Evolutionary conservation across 2,113 vertebrate species (phyloP), one percentile per base, ranked within the genome.

Genomic region (Octodon degus): DNA sequence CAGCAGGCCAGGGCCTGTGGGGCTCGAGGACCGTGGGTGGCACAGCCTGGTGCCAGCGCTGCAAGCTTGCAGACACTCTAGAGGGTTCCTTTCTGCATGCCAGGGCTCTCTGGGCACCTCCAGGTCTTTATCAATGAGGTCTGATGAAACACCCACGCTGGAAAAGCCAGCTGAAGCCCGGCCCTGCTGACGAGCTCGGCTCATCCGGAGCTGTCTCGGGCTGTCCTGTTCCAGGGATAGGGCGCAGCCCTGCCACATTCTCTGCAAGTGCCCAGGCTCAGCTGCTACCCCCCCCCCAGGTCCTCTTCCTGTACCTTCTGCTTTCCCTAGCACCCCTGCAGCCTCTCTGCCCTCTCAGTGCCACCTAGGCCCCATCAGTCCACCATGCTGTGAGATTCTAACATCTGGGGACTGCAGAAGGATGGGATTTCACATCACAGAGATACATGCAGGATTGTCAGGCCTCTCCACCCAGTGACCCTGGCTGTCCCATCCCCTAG

Each of bases 1-100:
- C 22, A n/a, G 47, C 24, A 68, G 81, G 60, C 24, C 8, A 62
- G 58, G 47, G 24, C 43, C n/a, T 24, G 34, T 9, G 10, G 4
- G 22, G 58, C 68, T 7, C 9, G 32, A 30, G n/a, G 4, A 10
- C 27, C 5, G 1, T 9, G 8, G 7, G 3, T 2, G 47, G 30
- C 1, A 7, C 37, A 43, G 34, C n/a, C 5, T 4, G 32, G 43
- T 24, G 20, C 50, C 2, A 0, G 60, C n/a, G 10, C 90, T n/a
- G 17, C 34, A 32, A 19, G 25, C 27, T 10, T 62, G 25, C 7
- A 27, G 22, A 19, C 27, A 2, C 17, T 63, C 7, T 24, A 4
- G 20, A 17, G 22, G 0, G 14, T 53, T 43, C 40, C 30, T 62
- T 20, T 6, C 53, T 6, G 0, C 5, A 0, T 47, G 25, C 19